Base-by-base conservation (phyloP, 2,797 vertebrate species). In the Galagoides demidoff region DNA sequence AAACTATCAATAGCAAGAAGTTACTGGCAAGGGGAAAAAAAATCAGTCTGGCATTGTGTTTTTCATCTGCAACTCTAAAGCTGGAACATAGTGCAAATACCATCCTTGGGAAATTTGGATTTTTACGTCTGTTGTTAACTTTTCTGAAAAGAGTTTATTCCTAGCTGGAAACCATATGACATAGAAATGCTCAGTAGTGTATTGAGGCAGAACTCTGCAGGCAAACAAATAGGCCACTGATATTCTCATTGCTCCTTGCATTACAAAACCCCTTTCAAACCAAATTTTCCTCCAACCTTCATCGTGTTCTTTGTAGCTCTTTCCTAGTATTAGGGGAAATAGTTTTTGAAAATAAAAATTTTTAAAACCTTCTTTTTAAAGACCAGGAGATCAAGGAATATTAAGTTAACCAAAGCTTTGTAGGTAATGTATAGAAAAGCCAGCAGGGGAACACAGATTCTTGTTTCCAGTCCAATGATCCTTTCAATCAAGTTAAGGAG, bases 311-410 rank as follows among this genome's bases (percentile, higher is more conserved):
- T 74, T 92, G 27, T 29, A 39, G 85, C 52, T 25, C 39, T 64
- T 85, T 68, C 19, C n/a, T 27, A 49, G 19, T 23, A 55, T 74
- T 25, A 77, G 5, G 64, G 43, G 43, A 85, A 81, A 89, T 10
- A 70, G 49, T 66, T 82, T 43, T 89, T 71, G 12, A 59, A 81
- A 61, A 84, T 27, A 59, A 57, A 85, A 77, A 73, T 88, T 59
- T 79, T 92, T 78, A 70, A 89, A 49, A 89, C 77, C 77, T 93
- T 37, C 16, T 66, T 77, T 87, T 45, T 45, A 55, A 84, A 89
- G n/a, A 70, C 31, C 13, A 68, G 77, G 45, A 89, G 61, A 37
- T 23, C 45, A 43, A 79, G 83, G 23, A 82, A 43, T n/a, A 29
- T 1, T 27, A 70, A 87, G 37, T 88, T 49, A 85, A 61, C 17